Evolutionary conservation across 2,113 vertebrate genomes (phyloP), one percentile per base, ranked within the genome.

Genomic region (Hepsetus odoe): DNA sequence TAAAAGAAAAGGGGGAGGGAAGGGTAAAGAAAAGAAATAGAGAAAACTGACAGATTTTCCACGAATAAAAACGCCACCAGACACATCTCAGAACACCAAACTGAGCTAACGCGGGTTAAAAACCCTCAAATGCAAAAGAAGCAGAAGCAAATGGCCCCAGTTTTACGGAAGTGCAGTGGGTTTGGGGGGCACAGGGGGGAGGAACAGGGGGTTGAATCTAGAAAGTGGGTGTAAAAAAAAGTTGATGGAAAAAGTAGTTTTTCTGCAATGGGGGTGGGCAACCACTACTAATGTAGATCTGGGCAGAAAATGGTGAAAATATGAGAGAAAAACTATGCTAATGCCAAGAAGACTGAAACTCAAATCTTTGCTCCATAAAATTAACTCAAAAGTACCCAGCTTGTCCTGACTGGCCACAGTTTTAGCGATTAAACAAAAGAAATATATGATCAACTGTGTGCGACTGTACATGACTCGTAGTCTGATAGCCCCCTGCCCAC

Each of bases 11-110:
- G 56, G 26, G 53, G 24, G 20, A n/a, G n/a, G 76, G 66, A 56
- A 22, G 73, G 73, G 76, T 51, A 59, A 51, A 32, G 66, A 13
- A 46, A 46, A 61, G 13, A 56, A 32, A 38, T 32, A 46, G 77
- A 26, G 59, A 51, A 24, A 72, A 56, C 18, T 40, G 65, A 81
- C 49, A 12, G n/a, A 62, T 80, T 58, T 89, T 79, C 77, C 90
- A 92, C 89, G 85, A 84, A 90, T 86, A 77, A 88, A 89, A 88
- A 91, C 89, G 86, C 82, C 87, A 92, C 88, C 86, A 86, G 84
- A 91, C 87, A 88, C 83, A 80, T 83, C 75, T 91, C 84, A 72
- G 83, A 90, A 90, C 87, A 92, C 87, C 87, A 83, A 91, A 87
- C 85, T 78, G 62, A 87, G 80, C 85, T 82, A 49, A 74, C 28